These are phyloP conservation scores for Megatriorchis doriae DNA, from an alignment of 2,113 vertebrate genomes.

Conservation along the genomic window DNA sequence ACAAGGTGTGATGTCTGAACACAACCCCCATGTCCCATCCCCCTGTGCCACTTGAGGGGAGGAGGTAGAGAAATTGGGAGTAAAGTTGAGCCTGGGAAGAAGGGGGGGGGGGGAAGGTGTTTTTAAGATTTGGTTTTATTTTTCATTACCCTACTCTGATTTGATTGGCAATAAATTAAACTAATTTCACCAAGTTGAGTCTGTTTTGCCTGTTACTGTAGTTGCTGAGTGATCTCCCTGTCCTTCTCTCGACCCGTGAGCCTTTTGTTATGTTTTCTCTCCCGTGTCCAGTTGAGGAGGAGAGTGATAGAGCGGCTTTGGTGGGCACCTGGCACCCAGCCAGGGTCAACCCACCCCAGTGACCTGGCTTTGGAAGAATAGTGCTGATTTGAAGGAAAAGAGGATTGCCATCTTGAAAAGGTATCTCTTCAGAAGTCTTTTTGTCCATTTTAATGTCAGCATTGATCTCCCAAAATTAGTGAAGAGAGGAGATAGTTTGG, in stretches of 20 bases:
- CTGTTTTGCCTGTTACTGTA: background rate
- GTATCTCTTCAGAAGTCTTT: background rate
- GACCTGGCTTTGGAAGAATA: background rate
- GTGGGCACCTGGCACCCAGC: background rate
- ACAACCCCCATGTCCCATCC: background rate
- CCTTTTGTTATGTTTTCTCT: background rate
- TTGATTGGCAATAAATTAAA: background rate
- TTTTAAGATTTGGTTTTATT: background rate
- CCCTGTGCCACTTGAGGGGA: background rate
- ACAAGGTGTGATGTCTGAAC: accelerated
- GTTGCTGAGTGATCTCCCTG: background rate
- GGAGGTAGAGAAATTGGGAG: background rate
- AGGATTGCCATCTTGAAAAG: background rate
- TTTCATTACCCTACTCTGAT: background rate
- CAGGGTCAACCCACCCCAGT: background rate
- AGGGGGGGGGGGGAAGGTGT: background rate
- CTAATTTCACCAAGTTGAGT: background rate
- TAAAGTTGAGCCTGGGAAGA: background rate
- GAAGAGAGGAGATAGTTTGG: background rate
- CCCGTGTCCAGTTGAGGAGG: background rate
- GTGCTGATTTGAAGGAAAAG: background rate
- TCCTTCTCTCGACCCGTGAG: background rate
- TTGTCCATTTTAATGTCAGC: background rate
- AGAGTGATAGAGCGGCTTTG: background rate
- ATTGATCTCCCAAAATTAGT: background rate